Conservation (phyloP, 2,113 vertebrate species). For the Menura novaehollandiae region DNA sequence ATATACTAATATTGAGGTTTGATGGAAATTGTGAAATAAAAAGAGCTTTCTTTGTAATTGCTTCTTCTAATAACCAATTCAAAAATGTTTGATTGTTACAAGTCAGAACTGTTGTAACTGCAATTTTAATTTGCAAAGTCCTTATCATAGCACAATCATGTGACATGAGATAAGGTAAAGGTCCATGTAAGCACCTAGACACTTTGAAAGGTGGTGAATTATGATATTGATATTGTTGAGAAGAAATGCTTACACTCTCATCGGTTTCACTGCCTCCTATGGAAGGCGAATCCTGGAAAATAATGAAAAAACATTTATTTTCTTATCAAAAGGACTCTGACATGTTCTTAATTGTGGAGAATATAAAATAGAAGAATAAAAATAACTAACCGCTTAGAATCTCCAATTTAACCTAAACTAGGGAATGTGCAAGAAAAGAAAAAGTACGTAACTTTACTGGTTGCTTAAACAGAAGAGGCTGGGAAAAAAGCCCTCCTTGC, state of each 20-base stretch:
- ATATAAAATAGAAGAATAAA: background rate
- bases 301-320: background rate
- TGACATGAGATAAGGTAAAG: background rate
- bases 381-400: background rate
- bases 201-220: background rate
- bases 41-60: background rate
- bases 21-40: background rate
- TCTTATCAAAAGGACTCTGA: background rate
- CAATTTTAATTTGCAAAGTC: background rate
- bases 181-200: background rate
- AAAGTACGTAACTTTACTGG: background rate
- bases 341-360: background rate
- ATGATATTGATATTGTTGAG: background rate
- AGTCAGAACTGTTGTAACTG: background rate
- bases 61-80: background rate
- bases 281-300: conserved; percentile 37
- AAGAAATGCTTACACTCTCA: conserved; percentile 15
- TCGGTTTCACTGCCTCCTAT: background rate
- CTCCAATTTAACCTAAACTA: background rate
- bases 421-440: background rate
- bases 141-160: background rate
- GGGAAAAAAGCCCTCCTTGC: rapidly evolving
- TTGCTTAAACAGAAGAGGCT: background rate
- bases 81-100: background rate
- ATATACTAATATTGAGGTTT: background rate